Base-by-base conservation (phyloP, 92 coral and sea anemone species). In the Porites cylindrica region DNA sequence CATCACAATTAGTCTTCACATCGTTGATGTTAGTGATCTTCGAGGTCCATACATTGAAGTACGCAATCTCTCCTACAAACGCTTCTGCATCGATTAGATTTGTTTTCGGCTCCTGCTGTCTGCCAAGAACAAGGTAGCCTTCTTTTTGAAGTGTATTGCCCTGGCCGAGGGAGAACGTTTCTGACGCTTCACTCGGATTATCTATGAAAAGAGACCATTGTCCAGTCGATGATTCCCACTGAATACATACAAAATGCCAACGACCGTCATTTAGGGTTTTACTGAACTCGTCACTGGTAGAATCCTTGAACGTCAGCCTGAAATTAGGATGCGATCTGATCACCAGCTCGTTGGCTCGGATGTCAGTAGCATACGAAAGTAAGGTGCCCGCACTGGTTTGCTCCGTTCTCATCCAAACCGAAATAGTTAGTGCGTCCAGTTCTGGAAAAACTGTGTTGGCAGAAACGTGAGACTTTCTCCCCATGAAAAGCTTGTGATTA, bases 71-170 rank as follows among this genome's bases (percentile, higher is more conserved):
- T 61, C 70, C 82, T 5, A 78, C 82, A 26, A 78, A 78, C 10
- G 82, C 72, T 17, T 32, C 21, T 61, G 54, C 29, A 56, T 78
- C 82, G 70, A 23, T 1, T 60, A 61, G 10, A 14, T 78, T 16
- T 26, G 43, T 78, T 29, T 24, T 52, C 1, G 70, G 1, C 18
- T 23, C 7, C 70, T 78, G 82, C 2, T 58, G 70, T 32, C 50
- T 21, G 3, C 82, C 82, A 78, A 78, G 29, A n/a, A 62, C 82
- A 61, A 78, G 71, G 54, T 78, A 78, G 29, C 82, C 82, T 4
- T 58, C 71, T n/a, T 58, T 58, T 29, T 64, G n/a, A 6, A 78
- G 69, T 18, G 58, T 7, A 29, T 7, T 72, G 20, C 29, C 10
- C 4, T 10, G 51, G 76, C 23, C 20, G 23, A 17, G 76, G 6